A percentile compares a stretch with the other conserved stretches of the same genome.
Evolutionary conservation across 2,797 vertebrate species (phyloP).

Genomic region (Antennarius maculatus): DNA sequence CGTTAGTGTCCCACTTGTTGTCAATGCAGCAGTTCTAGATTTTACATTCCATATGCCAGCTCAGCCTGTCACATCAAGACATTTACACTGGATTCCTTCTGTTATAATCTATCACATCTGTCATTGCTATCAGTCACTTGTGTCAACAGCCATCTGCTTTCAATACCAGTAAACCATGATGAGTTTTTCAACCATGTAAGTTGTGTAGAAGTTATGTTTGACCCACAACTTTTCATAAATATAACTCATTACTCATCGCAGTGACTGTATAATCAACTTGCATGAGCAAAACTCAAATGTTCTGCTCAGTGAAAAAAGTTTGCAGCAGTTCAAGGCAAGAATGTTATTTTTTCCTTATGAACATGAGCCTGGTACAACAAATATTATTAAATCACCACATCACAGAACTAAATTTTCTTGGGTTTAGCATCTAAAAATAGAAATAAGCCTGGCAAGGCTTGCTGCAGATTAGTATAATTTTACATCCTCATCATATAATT

Average conservation of each 20-base stretch:
- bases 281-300: background rate
- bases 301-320: background rate
- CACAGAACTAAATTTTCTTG: conserved; percentile 2
- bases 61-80: too few relatives aligned
- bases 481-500: background rate
- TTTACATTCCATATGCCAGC: too few relatives aligned
- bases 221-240: too few relatives aligned
- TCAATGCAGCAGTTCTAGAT: conserved; percentile 50
- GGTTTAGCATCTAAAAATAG: background rate
- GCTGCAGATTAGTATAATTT: background rate
- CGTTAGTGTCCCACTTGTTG: conserved; percentile 30
- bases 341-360: background rate
- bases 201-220: too few relatives aligned
- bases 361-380: background rate
- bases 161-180: too few relatives aligned
- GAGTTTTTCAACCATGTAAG: too few relatives aligned
- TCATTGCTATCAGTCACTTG: too few relatives aligned
- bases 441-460: conserved; percentile 3
- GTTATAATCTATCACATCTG: too few relatives aligned
- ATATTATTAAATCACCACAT: background rate
- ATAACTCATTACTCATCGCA: too few relatives aligned
- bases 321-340: conserved; percentile 1
- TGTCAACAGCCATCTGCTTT: too few relatives aligned
- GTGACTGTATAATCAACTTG: background rate
- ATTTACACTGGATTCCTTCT: too few relatives aligned